phyloP scores from a whole-genome alignment of 2,113 vertebrate genomes.

The Nycticorax nycticorax region DNA sequence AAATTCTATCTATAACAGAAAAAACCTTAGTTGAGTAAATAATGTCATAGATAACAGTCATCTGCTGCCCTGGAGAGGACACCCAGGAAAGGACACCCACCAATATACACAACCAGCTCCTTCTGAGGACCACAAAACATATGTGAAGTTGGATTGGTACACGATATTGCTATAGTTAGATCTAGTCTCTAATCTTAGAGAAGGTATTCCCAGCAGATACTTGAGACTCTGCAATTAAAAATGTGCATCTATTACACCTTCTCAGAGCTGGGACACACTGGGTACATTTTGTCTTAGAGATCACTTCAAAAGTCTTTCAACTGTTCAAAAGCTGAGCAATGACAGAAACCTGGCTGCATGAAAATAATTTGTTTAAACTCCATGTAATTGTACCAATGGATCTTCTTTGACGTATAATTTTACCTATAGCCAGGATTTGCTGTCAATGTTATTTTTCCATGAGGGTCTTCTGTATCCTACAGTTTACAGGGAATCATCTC shows the following conservation, averaged over 20 bases:
- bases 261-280: neutral
- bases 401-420: neutral
- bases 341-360: neutral
- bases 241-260: neutral
- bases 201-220: neutral
- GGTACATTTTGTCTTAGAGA: neutral
- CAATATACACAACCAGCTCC: neutral
- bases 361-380: neutral
- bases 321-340: neutral
- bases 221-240: neutral
- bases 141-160: neutral
- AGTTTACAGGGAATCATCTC: neutral
- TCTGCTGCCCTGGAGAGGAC: neutral
- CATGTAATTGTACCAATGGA: neutral
- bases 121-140: neutral
- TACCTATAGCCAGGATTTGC: neutral
- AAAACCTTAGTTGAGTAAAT: neutral
- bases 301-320: neutral
- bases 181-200: neutral
- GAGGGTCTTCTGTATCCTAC: neutral
- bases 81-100: neutral
- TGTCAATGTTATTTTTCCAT: neutral
- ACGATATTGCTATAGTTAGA: neutral
- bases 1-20: neutral
- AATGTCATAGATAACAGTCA: rapidly evolving